phyloP scores from a whole-genome alignment of 2,113 vertebrate genomes.

The Neopipo cinnamomea region DNA sequence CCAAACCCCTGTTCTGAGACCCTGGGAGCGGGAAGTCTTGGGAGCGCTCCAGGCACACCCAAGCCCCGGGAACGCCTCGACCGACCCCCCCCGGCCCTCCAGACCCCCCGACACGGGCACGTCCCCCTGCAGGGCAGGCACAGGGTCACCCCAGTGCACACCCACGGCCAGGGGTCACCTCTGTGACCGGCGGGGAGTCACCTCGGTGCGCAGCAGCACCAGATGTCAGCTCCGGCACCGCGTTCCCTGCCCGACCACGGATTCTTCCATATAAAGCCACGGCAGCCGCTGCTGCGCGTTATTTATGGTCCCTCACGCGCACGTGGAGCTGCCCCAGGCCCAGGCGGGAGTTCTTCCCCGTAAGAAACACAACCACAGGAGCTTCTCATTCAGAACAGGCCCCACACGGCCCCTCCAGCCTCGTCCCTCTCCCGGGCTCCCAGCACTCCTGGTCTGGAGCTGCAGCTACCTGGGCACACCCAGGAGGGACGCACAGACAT shows the following conservation, averaged over 20 bases:
- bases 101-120: background rate
- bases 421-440: background rate
- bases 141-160: background rate
- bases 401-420: background rate
- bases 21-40: background rate
- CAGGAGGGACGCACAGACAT: background rate
- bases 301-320: background rate
- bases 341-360: background rate
- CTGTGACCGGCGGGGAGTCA: background rate
- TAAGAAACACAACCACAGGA: background rate
- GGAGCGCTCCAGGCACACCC: background rate
- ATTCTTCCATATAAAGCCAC: constrained; percentile 40
- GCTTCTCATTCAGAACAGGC: background rate
- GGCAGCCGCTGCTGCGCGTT: background rate
- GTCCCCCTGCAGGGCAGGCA: background rate
- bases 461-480: background rate
- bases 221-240: background rate
- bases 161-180: background rate
- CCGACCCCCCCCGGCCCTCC: background rate
- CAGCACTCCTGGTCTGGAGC: background rate
- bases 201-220: background rate
- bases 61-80: background rate
- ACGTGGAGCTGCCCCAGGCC: background rate
- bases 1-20: background rate
- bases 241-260: background rate